phyloP scores from a whole-genome alignment of 1,140 invertebrate species.

The Aplysia californica region DNA sequence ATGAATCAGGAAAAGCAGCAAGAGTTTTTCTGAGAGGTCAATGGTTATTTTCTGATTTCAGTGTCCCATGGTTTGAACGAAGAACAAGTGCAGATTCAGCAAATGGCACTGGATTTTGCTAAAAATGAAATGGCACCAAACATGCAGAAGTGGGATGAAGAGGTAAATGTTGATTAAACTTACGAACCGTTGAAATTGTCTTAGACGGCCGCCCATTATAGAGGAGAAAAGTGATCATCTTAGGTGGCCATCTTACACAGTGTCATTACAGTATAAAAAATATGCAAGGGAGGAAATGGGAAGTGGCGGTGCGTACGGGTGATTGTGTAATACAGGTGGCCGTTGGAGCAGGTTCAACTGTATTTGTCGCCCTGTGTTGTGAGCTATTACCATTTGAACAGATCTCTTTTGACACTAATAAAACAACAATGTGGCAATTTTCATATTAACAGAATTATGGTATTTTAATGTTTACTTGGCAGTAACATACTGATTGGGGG shows the following conservation, averaged over 20 bases:
- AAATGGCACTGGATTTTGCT: conserved; percentile 73
- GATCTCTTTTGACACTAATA: too few species aligned
- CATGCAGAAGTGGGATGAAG: conserved; percentile 75
- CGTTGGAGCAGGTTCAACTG: too few species aligned
- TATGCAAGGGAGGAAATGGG: background rate
- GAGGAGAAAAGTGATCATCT: background rate
- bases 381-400: too few species aligned
- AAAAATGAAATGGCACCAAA: conserved; percentile 73
- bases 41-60: too few species aligned
- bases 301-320: background rate
- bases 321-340: too few species aligned
- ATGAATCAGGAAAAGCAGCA: too few species aligned
- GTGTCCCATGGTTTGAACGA: conserved; percentile 68
- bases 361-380: too few species aligned
- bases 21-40: too few species aligned
- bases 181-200: background rate
- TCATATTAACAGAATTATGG: too few species aligned
- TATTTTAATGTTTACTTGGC: too few species aligned
- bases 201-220: background rate
- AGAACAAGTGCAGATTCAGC: conserved; percentile 73
- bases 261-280: background rate
- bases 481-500: too few species aligned
- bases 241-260: background rate
- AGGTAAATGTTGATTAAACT: conserved; percentile 56
- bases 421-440: too few species aligned